A percentile compares a stretch with the other conserved stretches of the same genome.
Evolutionary conservation across 2,888 invertebrate species (phyloP).

Genomic region (Cryptocephalus moraei): DNA sequence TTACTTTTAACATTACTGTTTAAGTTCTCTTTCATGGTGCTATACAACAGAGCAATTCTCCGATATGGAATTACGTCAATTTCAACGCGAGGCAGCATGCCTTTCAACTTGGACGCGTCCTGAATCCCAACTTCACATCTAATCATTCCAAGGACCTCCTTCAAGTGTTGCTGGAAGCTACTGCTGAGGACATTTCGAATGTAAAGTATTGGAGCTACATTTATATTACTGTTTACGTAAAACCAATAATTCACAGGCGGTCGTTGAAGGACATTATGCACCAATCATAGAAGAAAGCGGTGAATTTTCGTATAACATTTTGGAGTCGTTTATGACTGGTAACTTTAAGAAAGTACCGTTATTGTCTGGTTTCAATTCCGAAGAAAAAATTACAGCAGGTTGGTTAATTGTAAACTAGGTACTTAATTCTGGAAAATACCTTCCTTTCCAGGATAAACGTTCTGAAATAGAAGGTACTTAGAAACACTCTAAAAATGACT

Average conservation of each 20-base stretch:
- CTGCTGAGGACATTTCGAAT: not conserved
- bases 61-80: no score
- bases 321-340: not conserved
- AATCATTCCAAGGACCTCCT: slow-evolving; percentile 3
- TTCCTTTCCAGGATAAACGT: no score
- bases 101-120: slow-evolving; percentile 4
- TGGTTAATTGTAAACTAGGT: not conserved
- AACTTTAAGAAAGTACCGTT: slow-evolving; percentile 1
- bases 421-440: no score
- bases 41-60: no score
- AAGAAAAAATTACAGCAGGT: slow-evolving; percentile 2
- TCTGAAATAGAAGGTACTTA: no score
- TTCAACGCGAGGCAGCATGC: slow-evolving; percentile 6
- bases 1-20: no score
- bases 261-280: not conserved
- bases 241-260: no score
- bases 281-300: not conserved
- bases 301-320: not conserved
- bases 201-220: no score
- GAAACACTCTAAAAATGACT: no score
- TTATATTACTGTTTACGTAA: no score
- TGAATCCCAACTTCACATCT: slow-evolving; percentile 1
- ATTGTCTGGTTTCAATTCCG: slow-evolving; percentile 1
- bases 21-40: no score
- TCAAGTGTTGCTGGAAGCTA: not conserved